These are phyloP conservation scores for Hipposideros larvatus DNA, from an alignment of 2,797 vertebrate genomes.

Conservation along the genomic window DNA sequence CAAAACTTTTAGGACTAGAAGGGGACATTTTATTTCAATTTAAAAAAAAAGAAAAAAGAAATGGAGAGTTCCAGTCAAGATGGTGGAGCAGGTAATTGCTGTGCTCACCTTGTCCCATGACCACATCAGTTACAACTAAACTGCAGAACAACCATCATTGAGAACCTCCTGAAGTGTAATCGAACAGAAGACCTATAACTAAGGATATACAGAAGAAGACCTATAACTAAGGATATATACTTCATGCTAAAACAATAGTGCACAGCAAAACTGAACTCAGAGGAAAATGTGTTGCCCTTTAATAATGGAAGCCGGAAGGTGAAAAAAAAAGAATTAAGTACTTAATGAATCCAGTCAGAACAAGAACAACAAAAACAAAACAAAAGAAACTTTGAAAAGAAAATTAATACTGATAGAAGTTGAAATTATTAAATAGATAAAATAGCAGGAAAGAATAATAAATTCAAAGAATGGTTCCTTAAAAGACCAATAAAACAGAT, in stretches of 20 bases:
- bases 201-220: too few relatives aligned
- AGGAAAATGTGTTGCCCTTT: not conserved
- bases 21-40: not conserved
- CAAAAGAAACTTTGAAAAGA: not conserved
- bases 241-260: not conserved
- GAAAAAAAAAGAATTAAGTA: not conserved
- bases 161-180: too few relatives aligned
- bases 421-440: not conserved
- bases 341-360: not conserved
- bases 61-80: too few relatives aligned
- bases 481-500: not conserved
- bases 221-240: too few relatives aligned
- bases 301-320: not conserved
- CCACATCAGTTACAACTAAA: too few relatives aligned
- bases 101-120: too few relatives aligned
- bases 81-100: too few relatives aligned
- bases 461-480: not conserved
- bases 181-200: too few relatives aligned
- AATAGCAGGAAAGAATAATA: conserved; percentile 10
- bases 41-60: not conserved
- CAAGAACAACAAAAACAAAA: not conserved
- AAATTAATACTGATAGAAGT: not conserved
- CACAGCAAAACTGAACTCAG: not conserved
- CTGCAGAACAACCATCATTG: too few relatives aligned
- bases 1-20: not conserved